Evolutionary conservation across 2,888 invertebrate species (phyloP).

Genomic region (Harpalus rufipes): DNA sequence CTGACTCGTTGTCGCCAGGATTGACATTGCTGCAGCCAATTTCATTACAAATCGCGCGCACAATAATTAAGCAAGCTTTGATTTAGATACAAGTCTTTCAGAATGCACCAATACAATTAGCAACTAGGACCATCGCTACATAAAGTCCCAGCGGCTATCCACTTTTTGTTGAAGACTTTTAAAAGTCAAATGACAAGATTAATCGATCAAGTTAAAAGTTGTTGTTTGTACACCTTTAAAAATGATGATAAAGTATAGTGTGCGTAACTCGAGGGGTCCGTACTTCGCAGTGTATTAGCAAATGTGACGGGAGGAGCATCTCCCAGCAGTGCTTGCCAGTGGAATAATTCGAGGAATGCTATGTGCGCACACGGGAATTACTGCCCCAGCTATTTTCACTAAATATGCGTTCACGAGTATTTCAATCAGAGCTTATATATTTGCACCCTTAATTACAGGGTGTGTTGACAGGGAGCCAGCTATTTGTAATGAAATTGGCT

Average conservation of each 20-base stretch:
- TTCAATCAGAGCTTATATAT: constrained; percentile 65
- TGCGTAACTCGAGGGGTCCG: no score
- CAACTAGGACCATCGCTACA: no score
- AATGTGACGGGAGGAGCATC: constrained; percentile 17
- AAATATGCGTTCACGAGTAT: constrained; percentile 59
- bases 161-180: no score
- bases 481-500: constrained; percentile 58
- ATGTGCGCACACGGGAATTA: constrained; percentile 45
- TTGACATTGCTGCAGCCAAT: constrained; percentile 52
- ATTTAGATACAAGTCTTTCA: constrained; percentile 40
- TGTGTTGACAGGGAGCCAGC: constrained; percentile 10
- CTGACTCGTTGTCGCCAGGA: constrained; percentile 38
- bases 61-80: constrained; percentile 60
- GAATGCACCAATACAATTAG: no score
- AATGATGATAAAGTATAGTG: no score
- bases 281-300: not conserved
- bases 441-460: constrained; percentile 58
- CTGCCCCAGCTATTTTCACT: constrained; percentile 54
- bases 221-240: no score
- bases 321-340: constrained; percentile 18
- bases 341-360: constrained; percentile 47
- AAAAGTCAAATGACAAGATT: no score
- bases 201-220: no score
- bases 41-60: constrained; percentile 45
- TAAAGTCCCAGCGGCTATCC: no score